Evolutionary conservation across 2,888 invertebrate genomes (phyloP).

Genomic region (Uropetala carovei): DNA sequence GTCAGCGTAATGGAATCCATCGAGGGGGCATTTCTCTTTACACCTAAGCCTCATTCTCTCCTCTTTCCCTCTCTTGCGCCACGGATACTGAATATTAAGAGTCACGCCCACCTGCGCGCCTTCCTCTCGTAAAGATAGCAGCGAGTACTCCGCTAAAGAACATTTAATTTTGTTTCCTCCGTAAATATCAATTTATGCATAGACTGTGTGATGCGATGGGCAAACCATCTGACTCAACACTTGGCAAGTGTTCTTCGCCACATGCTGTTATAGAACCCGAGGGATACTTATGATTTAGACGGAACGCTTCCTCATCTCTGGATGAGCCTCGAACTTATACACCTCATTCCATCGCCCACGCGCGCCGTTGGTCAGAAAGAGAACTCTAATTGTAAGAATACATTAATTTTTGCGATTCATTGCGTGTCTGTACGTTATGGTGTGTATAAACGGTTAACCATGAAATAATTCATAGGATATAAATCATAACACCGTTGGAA

Average conservation of each 20-base stretch:
- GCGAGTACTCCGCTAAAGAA: background rate
- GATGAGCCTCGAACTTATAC: background rate
- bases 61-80: background rate
- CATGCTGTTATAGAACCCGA: background rate
- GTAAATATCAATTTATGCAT: background rate
- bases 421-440: background rate
- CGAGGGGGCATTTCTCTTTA: background rate
- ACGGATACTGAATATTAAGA: background rate
- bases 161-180: conserved; percentile 12
- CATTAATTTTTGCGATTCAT: background rate
- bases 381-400: background rate
- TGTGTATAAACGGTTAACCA: too few relatives aligned
- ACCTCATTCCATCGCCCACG: background rate
- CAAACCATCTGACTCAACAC: background rate
- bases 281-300: background rate
- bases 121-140: conserved; percentile 1
- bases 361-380: background rate
- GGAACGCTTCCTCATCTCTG: background rate
- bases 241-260: background rate
- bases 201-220: background rate
- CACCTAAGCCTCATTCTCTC: background rate
- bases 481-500: too few relatives aligned
- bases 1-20: background rate
- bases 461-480: too few relatives aligned
- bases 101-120: background rate